Base-by-base conservation (phyloP, 2,113 vertebrate genomes). In the Gracilinanus agilis region DNA sequence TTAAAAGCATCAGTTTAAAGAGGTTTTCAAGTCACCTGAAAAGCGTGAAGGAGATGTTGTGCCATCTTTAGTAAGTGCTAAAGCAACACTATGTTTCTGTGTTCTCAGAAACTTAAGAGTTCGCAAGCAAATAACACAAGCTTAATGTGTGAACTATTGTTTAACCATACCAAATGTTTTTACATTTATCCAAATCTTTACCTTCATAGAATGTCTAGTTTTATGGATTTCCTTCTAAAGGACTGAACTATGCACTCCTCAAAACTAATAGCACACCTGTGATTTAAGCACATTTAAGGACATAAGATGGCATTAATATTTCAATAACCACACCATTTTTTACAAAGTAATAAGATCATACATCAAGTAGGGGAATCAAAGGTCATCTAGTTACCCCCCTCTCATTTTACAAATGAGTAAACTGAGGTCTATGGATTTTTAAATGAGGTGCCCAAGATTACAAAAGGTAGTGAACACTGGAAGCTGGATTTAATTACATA, bases 11-110 rank as follows among this genome's bases (percentile, higher is more conserved):
- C n/a, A 9, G n/a, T 5, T 83, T 83, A 9, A n/a, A 83, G 67
- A 75, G 34, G 34, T 83, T 83, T 83, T 83, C 67, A 83, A 83
- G n/a, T 83, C 67, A 83, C 67, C n/a, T 83, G 67, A 83, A 83
- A 83, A 83, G 67, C 0, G 13, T 40, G n/a, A 83, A 83, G 19
- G n/a, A 40, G 67, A 75, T 83, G 34, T 83, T 83, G 6, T 83
- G n/a, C n/a, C n/a, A 83, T 83, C 67, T 83, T 83, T 83, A 83
- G 19, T 40, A 83, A 83, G n/a, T 83, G 67, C 19, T 75, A 75
- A 75, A 40, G n/a, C 67, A n/a, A 34, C 34, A 75, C 67, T 75
- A 16, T 40, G 40, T 83, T 34, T 83, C n/a, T 40, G 19, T 83
- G 2, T 83, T 83, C 34, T 83, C 67, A 83, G 67, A 83, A 83